Conservation (phyloP, 1,140 invertebrate species). For the Whitmania pigra region DNA sequence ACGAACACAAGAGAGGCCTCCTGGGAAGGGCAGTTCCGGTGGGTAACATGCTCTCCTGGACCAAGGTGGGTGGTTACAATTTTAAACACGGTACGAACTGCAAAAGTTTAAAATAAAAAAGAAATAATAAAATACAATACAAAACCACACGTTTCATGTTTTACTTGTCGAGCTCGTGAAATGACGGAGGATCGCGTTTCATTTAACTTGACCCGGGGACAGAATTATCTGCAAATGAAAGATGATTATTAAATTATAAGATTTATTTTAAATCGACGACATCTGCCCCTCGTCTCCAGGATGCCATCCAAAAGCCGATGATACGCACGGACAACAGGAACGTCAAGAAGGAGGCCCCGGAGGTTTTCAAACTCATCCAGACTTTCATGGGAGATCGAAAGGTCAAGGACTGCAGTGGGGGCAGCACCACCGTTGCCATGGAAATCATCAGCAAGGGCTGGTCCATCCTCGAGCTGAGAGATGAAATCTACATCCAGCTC, state of each 20-base stretch:
- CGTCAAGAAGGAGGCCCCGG: slow-evolving; percentile 78
- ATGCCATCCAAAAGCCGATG: slow-evolving; percentile 81
- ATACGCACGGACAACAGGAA: slow-evolving; percentile 72
- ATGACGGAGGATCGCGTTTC: no score
- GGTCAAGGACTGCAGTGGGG: slow-evolving; percentile 47
- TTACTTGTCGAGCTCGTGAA: no score
- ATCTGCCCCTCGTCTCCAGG: slow-evolving; percentile 41
- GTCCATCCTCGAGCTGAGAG: slow-evolving; percentile 61
- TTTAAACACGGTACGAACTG: no score
- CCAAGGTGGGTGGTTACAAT: slow-evolving; percentile 53
- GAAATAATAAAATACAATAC: no score
- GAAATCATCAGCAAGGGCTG: slow-evolving; percentile 75
- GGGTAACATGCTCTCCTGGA: slow-evolving; percentile 82
- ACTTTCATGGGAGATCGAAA: slow-evolving; percentile 97
- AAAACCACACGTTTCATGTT: no score
- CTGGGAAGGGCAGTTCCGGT: slow-evolving; percentile 68
- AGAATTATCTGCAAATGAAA: no score
- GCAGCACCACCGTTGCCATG: slow-evolving; percentile 37
- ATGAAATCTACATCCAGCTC: slow-evolving; percentile 86
- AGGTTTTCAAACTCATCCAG: slow-evolving; percentile 84
- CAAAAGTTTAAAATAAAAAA: no score
- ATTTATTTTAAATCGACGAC: neutral
- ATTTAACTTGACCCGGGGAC: no score
- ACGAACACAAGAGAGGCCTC: slow-evolving; percentile 74
- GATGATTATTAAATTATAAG: no score